Evolutionary conservation across 1,140 invertebrate species (phyloP).

Genomic region (Pseudomyrmex gracilis): DNA sequence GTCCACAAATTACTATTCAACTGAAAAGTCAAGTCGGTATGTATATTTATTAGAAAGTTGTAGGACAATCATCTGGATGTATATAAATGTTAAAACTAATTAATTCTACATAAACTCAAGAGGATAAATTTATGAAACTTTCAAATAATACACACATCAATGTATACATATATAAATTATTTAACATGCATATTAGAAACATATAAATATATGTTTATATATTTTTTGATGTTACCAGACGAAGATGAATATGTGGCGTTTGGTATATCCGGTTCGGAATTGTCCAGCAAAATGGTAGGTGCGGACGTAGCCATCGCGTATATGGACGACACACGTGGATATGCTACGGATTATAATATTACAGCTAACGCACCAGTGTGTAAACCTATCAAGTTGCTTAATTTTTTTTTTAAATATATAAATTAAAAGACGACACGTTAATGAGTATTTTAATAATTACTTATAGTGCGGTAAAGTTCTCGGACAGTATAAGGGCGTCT

Average conservation of each 20-base stretch:
- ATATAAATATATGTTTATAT: no score
- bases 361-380: constrained; percentile 92
- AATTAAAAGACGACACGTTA: neutral
- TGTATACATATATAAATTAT: no score
- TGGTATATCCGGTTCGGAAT: constrained; percentile 91
- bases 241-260: constrained; percentile 95
- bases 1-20: constrained; percentile 94
- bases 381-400: constrained; percentile 49
- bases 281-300: constrained; percentile 92
- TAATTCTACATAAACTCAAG: no score
- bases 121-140: no score
- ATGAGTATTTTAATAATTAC: constrained; percentile 52
- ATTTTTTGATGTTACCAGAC: constrained; percentile 73
- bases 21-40: constrained; percentile 91
- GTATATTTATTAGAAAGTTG: constrained; percentile 44
- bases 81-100: no score
- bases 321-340: constrained; percentile 90
- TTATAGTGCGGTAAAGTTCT: constrained; percentile 93
- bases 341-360: constrained; percentile 94
- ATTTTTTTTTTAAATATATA: neutral
- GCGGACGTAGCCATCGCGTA: constrained; percentile 93
- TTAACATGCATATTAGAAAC: no score
- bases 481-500: constrained; percentile 94
- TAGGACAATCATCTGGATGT: no score
- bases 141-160: no score